Conservation (phyloP, 2,888 invertebrate genomes). For the Lycaena phlaeas region DNA sequence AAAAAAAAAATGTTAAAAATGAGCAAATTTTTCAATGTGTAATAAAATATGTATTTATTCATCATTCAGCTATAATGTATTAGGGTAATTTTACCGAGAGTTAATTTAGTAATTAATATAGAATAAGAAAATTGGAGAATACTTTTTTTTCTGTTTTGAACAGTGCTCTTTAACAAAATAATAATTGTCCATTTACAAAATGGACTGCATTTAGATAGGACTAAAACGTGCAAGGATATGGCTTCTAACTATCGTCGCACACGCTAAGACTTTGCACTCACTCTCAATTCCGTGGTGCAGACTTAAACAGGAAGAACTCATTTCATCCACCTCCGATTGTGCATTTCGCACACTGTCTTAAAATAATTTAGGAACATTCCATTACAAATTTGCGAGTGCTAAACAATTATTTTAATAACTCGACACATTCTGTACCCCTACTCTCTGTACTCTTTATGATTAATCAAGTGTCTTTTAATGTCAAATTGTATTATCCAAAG, state of each 20-base stretch:
- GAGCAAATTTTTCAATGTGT: not conserved
- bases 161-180: not conserved
- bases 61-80: not conserved
- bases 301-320: too few relatives aligned
- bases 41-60: slow-evolving; percentile 11
- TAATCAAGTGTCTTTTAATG: too few relatives aligned
- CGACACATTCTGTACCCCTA: too few relatives aligned
- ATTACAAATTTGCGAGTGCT: slow-evolving; percentile 9
- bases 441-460: too few relatives aligned
- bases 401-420: too few relatives aligned
- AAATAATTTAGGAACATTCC: slow-evolving; percentile 12
- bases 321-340: too few relatives aligned
- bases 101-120: not conserved
- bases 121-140: slow-evolving; percentile 3
- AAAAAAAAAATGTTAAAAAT: too few relatives aligned
- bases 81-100: not conserved
- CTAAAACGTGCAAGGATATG: not conserved
- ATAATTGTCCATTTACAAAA: not conserved
- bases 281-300: too few relatives aligned
- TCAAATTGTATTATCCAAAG: too few relatives aligned
- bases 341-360: too few relatives aligned
- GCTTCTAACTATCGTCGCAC: not conserved
- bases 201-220: slow-evolving; percentile 9
- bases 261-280: too few relatives aligned
- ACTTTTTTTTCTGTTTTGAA: not conserved